Evolutionary conservation across 2,113 vertebrate genomes (phyloP).

Genomic region (Numida meleagris): DNA sequence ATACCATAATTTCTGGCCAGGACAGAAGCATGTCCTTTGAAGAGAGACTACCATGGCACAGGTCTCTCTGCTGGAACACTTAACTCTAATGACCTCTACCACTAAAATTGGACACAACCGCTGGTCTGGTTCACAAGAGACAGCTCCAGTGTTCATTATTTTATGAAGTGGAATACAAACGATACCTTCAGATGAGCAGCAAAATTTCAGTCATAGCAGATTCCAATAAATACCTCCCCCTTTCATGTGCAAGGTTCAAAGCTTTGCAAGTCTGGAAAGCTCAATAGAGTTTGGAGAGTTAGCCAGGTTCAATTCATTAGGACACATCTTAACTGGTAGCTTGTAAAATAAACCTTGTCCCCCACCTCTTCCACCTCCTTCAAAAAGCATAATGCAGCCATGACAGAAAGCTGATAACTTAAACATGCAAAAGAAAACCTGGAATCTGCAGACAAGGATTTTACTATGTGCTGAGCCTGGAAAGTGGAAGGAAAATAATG

Average conservation of each 20-base stretch:
- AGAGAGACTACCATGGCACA: conserved; percentile 73
- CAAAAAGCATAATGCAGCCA: conserved; percentile 23
- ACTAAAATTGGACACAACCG: conserved; percentile 76
- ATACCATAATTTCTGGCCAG: conserved; percentile 55
- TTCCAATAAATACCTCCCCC: conserved; percentile 77
- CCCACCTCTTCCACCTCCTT: conserved; percentile 22
- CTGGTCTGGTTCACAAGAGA: conserved; percentile 76
- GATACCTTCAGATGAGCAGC: conserved; percentile 73
- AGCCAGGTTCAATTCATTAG: conserved; percentile 73
- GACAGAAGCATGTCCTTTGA: conserved; percentile 78
- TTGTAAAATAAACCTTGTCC: conserved; percentile 56
- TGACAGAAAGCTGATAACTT: conserved; percentile 61
- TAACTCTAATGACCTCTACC: conserved; percentile 84
- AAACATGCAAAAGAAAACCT: conserved; percentile 5
- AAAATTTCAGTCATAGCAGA: conserved; percentile 73
- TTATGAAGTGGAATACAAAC: conserved; percentile 79
- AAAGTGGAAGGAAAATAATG: conserved; percentile 33
- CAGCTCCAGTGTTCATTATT: conserved; percentile 66
- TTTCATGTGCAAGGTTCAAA: conserved; percentile 85
- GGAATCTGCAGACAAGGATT: conserved; percentile 46
- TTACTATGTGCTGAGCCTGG: conserved; percentile 30
- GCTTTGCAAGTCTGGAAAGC: conserved; percentile 79
- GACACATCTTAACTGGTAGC: conserved; percentile 35
- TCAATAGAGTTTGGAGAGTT: conserved; percentile 61
- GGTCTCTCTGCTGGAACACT: conserved; percentile 86